These are phyloP conservation scores for Pangasianodon gigas DNA, from an alignment of 2,113 vertebrate genomes.

Conservation along the genomic window DNA sequence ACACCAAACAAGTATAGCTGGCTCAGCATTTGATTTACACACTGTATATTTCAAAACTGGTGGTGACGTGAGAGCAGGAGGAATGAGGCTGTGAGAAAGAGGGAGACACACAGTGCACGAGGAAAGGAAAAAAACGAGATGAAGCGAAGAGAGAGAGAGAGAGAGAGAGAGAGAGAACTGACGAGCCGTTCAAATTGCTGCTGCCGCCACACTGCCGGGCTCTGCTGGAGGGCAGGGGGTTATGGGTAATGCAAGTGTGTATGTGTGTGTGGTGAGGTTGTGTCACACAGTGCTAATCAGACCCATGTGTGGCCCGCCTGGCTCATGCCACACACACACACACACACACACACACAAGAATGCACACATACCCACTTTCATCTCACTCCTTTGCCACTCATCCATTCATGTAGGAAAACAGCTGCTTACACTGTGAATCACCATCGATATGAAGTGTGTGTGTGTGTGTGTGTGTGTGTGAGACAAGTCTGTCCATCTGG, in stretches of 20 bases:
- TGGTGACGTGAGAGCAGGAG: constrained; percentile 7
- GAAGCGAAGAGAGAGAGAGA: constrained; percentile 44
- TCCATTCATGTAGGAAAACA: constrained; percentile 33
- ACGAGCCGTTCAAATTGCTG: constrained; percentile 74
- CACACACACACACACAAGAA: constrained; percentile 7
- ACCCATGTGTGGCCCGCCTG: constrained; percentile 72
- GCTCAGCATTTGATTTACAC: neutral
- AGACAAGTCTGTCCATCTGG: neutral
- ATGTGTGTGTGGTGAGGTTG: constrained; percentile 56
- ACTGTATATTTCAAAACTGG: constrained; percentile 16
- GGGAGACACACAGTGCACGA: neutral
- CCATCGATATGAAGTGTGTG: neutral
- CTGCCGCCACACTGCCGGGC: constrained; percentile 73
- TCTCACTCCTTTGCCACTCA: constrained; percentile 42
- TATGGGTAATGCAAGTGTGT: constrained; percentile 65
- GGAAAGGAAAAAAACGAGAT: neutral
- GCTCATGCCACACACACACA: constrained; percentile 41
- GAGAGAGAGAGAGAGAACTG: constrained; percentile 61
- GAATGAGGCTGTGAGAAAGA: neutral
- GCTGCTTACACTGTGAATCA: constrained; percentile 2
- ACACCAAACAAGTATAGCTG: neutral
- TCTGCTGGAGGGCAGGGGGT: constrained; percentile 70
- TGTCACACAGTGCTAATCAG: constrained; percentile 75
- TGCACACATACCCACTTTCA: constrained; percentile 52
- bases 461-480: constrained; percentile 30